These are phyloP conservation scores for Latrodectus geometricus DNA, from an alignment of 1,140 invertebrate genomes.

Conservation along the genomic window DNA sequence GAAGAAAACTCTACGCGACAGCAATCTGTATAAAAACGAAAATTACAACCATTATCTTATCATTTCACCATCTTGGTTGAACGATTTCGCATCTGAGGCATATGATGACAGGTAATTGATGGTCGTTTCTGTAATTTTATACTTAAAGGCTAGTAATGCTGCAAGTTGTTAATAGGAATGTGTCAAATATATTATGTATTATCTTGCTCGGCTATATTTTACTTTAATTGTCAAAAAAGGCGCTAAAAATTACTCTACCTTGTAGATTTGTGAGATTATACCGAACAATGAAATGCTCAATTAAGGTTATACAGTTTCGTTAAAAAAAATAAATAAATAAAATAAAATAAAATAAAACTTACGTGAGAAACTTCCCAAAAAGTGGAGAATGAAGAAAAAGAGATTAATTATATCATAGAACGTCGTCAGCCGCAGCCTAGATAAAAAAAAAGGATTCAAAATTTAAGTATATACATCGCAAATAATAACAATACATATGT, in stretches of 20 bases:
- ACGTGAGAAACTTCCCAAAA: constrained; percentile 20
- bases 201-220: not conserved
- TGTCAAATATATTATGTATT: not conserved
- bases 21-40: too few species aligned
- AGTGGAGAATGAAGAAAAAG: constrained; percentile 11
- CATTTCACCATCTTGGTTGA: too few species aligned
- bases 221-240: not conserved
- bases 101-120: too few species aligned
- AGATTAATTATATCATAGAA: constrained; percentile 1
- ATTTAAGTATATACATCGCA: not conserved
- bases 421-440: constrained; percentile 9
- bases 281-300: not conserved
- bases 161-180: not conserved
- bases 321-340: too few species aligned
- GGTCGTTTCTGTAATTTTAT: not conserved
- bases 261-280: not conserved
- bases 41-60: too few species aligned
- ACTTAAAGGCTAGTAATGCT: not conserved
- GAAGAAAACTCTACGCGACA: too few species aligned
- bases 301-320: not conserved
- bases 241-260: not conserved
- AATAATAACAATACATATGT: not conserved
- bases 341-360: constrained; percentile 22
- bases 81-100: too few species aligned
- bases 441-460: not conserved